These are phyloP conservation scores for Monopis laevigella DNA, from an alignment of 2,888 invertebrate genomes.

Conservation along the genomic window DNA sequence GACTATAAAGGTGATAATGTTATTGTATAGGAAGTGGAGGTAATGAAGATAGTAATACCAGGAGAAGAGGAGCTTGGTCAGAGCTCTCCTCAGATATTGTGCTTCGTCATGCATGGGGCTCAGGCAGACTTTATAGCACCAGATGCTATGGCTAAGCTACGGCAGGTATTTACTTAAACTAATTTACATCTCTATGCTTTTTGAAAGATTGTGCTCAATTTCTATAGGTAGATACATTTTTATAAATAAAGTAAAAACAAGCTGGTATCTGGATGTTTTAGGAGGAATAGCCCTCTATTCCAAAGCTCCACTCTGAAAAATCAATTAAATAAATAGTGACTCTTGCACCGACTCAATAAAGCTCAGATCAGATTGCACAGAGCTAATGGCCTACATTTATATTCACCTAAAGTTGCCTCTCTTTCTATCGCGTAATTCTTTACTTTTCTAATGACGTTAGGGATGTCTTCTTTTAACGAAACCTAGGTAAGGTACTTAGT, in stretches of 20 bases:
- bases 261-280: too few species aligned
- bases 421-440: too few species aligned
- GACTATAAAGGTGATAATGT: background rate
- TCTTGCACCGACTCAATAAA: too few species aligned
- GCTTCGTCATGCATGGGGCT: slow-evolving; percentile 89
- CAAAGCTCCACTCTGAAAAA: too few species aligned
- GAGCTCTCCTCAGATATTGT: slow-evolving; percentile 87
- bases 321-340: too few species aligned
- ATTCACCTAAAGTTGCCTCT: too few species aligned
- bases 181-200: slow-evolving; percentile 8
- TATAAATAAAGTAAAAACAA: background rate
- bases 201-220: background rate
- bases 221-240: background rate
- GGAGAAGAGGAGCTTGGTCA: slow-evolving; percentile 95
- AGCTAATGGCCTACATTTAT: too few species aligned
- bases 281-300: too few species aligned
- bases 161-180: slow-evolving; percentile 82
- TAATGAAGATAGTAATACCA: slow-evolving; percentile 86
- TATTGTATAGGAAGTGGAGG: slow-evolving; percentile 88
- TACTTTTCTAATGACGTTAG: too few species aligned
- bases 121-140: slow-evolving; percentile 95
- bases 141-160: slow-evolving; percentile 94
- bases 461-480: too few species aligned
- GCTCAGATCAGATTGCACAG: too few species aligned
- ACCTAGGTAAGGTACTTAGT: too few species aligned